Evolutionary conservation across 2,888 invertebrate genomes (phyloP).

Genomic region (Hypomecis punctinalis): DNA sequence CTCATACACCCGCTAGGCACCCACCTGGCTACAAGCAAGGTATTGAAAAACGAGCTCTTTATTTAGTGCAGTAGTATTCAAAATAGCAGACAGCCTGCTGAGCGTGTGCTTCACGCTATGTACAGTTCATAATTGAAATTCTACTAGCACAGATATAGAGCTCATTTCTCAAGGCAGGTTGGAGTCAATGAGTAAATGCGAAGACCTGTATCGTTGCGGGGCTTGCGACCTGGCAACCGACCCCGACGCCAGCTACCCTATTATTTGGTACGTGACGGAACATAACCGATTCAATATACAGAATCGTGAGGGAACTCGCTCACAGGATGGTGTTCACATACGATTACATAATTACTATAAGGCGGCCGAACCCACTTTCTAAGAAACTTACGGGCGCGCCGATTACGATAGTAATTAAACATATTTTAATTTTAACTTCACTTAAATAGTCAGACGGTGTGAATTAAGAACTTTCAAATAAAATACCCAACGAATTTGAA

Average conservation of each 20-base stretch:
- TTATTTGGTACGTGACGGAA: conserved; percentile 80
- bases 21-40: no score
- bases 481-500: conserved; percentile 79
- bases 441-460: conserved; percentile 64
- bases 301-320: conserved; percentile 60
- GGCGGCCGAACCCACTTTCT: conserved; percentile 73
- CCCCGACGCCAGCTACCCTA: conserved; percentile 61
- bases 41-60: no score
- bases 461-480: conserved; percentile 77
- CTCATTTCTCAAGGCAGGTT: no score
- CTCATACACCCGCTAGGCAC: no score
- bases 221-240: conserved; percentile 21
- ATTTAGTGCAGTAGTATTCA: no score
- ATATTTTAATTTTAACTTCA: conserved; percentile 53
- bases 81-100: no score
- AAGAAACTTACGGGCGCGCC: conserved; percentile 67
- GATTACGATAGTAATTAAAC: conserved; percentile 57
- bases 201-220: background rate
- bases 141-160: no score
- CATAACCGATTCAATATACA: conserved; percentile 37
- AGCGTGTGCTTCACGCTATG: no score
- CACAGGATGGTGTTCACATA: conserved; percentile 66
- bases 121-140: no score
- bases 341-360: conserved; percentile 66
- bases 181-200: no score